Conservation (phyloP, 1,140 invertebrate species). For the Lysiphlebus fabarum region DNA sequence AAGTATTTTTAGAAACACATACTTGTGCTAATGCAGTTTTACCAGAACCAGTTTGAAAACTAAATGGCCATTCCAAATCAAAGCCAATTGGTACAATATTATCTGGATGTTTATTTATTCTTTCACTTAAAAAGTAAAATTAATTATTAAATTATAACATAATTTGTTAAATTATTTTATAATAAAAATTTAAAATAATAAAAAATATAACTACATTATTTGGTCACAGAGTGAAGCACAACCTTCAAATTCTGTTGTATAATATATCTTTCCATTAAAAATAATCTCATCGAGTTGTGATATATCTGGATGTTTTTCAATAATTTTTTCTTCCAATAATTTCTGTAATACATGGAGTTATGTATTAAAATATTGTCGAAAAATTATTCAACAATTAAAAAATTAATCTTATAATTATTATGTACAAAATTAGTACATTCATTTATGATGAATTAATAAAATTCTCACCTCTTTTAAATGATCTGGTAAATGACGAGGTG, state of each 20-base stretch:
- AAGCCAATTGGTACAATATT: conserved; percentile 58
- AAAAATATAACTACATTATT: conserved; percentile 51
- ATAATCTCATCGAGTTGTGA: conserved; percentile 43
- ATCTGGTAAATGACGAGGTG: too few relatives aligned
- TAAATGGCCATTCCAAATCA: conserved; percentile 66
- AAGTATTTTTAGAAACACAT: conserved; percentile 52
- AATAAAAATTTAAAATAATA: not conserved
- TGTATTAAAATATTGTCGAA: too few relatives aligned
- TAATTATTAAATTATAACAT: not conserved
- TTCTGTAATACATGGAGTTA: too few relatives aligned
- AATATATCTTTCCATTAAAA: conserved; percentile 56
- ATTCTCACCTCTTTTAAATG: too few relatives aligned
- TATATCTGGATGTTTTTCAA: conserved; percentile 12
- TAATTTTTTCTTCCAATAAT: conserved; percentile 1
- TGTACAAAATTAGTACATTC: too few relatives aligned
- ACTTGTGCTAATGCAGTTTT: conserved; percentile 63
- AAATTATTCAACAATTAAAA: too few relatives aligned
- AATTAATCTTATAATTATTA: too few relatives aligned
- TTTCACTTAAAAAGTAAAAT: conserved; percentile 36
- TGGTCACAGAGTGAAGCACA: conserved; percentile 56
- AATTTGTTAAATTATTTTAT: not conserved
- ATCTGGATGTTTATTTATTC: conserved; percentile 47
- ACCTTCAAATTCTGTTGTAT: conserved; percentile 52
- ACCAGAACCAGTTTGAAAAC: conserved; percentile 60
- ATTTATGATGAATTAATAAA: too few relatives aligned